Base-by-base conservation (phyloP, 1,140 invertebrate genomes). In the Carposina sasakii region DNA sequence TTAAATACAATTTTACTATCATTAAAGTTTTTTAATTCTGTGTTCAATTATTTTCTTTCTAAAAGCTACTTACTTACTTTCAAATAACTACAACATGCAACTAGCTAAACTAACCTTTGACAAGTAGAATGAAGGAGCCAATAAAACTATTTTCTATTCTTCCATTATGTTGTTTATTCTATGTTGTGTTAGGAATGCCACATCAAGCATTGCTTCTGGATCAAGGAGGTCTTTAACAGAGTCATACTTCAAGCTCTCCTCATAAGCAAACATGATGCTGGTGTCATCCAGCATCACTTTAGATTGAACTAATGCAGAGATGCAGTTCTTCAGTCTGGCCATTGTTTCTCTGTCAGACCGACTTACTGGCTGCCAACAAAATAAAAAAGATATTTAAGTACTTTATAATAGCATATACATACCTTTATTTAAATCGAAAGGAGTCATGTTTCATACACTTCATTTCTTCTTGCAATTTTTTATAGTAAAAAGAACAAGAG, bases 261-360 rank as follows among this genome's bases (percentile, higher is more conserved):
- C 96, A 81, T 92, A 98, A 1, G 96, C 95, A 72, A 94, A 95
- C 39, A 93, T 88, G 16, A 99, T 94, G 64, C 93, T 96, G 1
- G 96, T 98, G 67, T 98, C 97, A 69, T 92, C 97, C 2, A 99
- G 77, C 83, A 96, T 91, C 72, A 99, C 92, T 63, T 95, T 93
- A 48, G 92, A 92, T 19, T 93, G 89, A 1, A 94, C 91, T 20
- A 99, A 81, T 2, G 94, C 91, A 24, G 94, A 73, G 48, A 99
- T 92, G 71, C 95, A 98, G 75, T 98, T 98, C 33, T 94, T 89
- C 2, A 98, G 73, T 48, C 98, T 87, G 0, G 93, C 91, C 64
- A 99, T 96, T 17, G 91, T 90, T 81, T 96, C 90, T 51, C 96
- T 88, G 51, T 95, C 94, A 15, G 86, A 74, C 49, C 85, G 85